These are phyloP conservation scores for Lottia scabra DNA, from an alignment of 2,888 invertebrate genomes.

Conservation along the genomic window DNA sequence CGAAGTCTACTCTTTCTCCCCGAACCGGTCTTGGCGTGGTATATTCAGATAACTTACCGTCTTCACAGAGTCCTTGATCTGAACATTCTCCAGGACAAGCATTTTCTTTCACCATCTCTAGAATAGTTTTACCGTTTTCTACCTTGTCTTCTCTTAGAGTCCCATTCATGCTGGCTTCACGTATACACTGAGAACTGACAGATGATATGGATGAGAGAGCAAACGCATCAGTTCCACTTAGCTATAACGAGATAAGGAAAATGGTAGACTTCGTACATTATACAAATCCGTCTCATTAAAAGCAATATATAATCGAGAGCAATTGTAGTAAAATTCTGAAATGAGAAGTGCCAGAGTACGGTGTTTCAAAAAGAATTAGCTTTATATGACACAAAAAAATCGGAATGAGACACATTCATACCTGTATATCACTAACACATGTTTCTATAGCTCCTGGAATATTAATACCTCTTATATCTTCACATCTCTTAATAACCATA, in stretches of 20 bases:
- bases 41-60: background rate
- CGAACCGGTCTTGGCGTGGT: too few relatives aligned
- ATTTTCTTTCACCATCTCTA: background rate
- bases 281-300: too few relatives aligned
- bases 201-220: background rate
- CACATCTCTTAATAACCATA: background rate
- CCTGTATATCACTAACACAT: slow-evolving; percentile 2
- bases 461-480: background rate
- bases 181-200: background rate
- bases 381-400: too few relatives aligned
- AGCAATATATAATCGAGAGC: too few relatives aligned
- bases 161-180: background rate
- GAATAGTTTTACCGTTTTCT: background rate
- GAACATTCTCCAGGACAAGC: background rate
- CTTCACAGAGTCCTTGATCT: background rate
- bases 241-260: too few relatives aligned
- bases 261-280: too few relatives aligned
- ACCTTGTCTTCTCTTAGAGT: background rate
- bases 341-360: too few relatives aligned
- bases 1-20: too few relatives aligned
- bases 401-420: too few relatives aligned
- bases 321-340: too few relatives aligned
- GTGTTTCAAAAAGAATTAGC: too few relatives aligned
- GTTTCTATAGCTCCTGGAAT: background rate
- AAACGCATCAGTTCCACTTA: background rate